A percentile compares a stretch with the other conserved stretches of the same genome.
Evolutionary conservation across 1,140 invertebrate species (phyloP).

Genomic region (Caenorhabditis latens): DNA sequence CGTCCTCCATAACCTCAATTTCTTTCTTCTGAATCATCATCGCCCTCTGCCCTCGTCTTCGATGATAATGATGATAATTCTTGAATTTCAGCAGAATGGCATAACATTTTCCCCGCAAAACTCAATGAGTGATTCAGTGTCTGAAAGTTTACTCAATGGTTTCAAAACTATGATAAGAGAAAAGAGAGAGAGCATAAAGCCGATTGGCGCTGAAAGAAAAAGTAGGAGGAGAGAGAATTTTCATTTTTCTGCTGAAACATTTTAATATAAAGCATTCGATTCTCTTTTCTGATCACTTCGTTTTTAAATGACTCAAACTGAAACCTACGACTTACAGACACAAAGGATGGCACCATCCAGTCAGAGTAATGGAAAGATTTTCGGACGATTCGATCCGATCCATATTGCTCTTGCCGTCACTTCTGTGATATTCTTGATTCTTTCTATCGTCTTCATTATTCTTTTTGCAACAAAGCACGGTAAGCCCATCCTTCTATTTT

Average conservation of each 20-base stretch:
- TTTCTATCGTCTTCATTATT: constrained; percentile 53
- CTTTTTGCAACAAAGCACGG: constrained; percentile 56
- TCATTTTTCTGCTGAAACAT: constrained; percentile 27
- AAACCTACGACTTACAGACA: constrained; percentile 35
- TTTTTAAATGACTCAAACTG: constrained; percentile 27
- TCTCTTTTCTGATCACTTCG: neutral
- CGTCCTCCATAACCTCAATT: neutral
- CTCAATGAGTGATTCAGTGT: neutral
- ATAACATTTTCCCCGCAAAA: constrained; percentile 3
- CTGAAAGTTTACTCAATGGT: constrained; percentile 28
- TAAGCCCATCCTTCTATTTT: neutral
- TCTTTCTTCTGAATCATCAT: neutral
- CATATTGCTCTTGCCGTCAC: constrained; percentile 23
- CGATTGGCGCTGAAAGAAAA: neutral
- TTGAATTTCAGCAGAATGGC: neutral
- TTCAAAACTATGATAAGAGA: constrained; percentile 3
- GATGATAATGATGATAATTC: constrained; percentile 33
- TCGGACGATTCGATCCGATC: constrained; percentile 28
- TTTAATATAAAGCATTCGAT: neutral
- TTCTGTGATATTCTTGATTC: constrained; percentile 48
- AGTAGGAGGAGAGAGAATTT: neutral
- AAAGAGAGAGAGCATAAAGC: constrained; percentile 4
- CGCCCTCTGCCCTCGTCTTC: neutral
- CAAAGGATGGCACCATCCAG: constrained; percentile 19
- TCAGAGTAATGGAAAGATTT: constrained; percentile 16